Percentiles rank a stretch among this genome's conserved stretches.
These are phyloP conservation scores for Ahaetulla prasina DNA, from an alignment of 2,113 vertebrate genomes.

Conservation along the genomic window DNA sequence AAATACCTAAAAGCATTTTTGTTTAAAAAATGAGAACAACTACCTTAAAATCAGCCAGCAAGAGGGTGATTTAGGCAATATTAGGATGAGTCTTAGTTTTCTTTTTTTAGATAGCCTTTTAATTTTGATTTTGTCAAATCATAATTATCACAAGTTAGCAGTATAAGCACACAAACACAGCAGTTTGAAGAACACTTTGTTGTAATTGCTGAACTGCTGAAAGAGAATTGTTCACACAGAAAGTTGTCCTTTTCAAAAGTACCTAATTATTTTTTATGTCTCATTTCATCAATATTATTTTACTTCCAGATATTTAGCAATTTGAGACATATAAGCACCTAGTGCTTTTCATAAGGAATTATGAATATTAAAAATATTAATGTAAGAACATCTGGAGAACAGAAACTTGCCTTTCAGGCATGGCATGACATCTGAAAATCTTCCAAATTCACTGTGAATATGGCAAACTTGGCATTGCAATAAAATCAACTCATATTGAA, in stretches of 20 bases:
- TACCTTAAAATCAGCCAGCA: not conserved
- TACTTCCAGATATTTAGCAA: constrained; percentile 58
- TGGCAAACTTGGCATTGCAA: constrained; percentile 34
- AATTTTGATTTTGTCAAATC: not conserved
- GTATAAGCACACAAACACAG: constrained; percentile 8
- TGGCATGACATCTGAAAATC: constrained; percentile 59
- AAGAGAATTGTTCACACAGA: not conserved
- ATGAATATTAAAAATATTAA: constrained; percentile 66
- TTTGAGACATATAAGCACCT: constrained; percentile 58
- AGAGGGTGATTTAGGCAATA: not conserved
- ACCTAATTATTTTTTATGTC: constrained; percentile 61
- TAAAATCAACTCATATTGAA: constrained; percentile 45
- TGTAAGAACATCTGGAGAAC: constrained; percentile 55
- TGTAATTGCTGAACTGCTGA: not conserved
- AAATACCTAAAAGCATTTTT: not conserved
- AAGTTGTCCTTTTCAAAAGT: constrained; percentile 58
- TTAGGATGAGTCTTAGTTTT: not conserved
- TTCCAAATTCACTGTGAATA: constrained; percentile 54
- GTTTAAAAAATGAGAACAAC: not conserved
- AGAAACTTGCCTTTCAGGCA: constrained; percentile 60
- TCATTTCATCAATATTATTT: constrained; percentile 63
- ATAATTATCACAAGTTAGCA: constrained; percentile 23
- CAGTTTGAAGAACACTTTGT: not conserved
- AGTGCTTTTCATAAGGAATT: constrained; percentile 60
- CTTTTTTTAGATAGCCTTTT: not conserved